Evolutionary conservation across 2,113 vertebrate genomes (phyloP).

Genomic region (Festucalex cinctus): DNA sequence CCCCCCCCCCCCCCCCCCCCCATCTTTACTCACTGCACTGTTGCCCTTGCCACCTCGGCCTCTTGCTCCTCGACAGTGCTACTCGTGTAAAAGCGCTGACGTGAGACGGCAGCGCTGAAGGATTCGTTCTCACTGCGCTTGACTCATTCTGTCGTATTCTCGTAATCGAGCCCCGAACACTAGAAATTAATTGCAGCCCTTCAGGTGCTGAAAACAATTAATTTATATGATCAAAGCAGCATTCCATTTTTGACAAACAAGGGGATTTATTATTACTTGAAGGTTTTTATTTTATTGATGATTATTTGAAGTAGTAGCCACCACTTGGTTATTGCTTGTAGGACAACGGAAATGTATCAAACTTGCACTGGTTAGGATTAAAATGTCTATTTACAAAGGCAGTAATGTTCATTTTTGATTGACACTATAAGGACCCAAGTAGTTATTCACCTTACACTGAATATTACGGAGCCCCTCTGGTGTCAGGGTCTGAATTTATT

Average conservation of each 20-base stretch:
- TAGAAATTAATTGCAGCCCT: conserved; percentile 30
- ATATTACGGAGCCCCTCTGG: too few relatives aligned
- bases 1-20: too few relatives aligned
- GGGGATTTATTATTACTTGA: neutral
- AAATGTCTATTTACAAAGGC: neutral
- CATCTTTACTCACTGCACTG: conserved; percentile 48
- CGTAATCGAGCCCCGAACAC: conserved; percentile 28
- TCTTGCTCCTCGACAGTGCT: conserved; percentile 24
- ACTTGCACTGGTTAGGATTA: neutral
- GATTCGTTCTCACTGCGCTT: conserved; percentile 50
- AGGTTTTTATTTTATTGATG: neutral
- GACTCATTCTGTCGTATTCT: conserved; percentile 44
- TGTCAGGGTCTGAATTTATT: too few relatives aligned
- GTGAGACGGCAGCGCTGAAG: conserved; percentile 36
- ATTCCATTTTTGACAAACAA: conserved; percentile 17
- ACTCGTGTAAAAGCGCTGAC: conserved; percentile 4
- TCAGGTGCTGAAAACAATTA: conserved; percentile 26
- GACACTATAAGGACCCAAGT: neutral
- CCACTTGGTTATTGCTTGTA: conserved; percentile 6
- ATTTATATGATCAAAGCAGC: conserved; percentile 14
- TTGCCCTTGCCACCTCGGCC: conserved; percentile 40
- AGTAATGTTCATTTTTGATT: neutral
- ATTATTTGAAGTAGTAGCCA: conserved; percentile 23
- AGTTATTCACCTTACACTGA: too few relatives aligned
- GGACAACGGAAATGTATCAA: neutral